Base-by-base conservation (phyloP, 2,797 vertebrate genomes). In the Lepidocolaptes lacrymiger region DNA sequence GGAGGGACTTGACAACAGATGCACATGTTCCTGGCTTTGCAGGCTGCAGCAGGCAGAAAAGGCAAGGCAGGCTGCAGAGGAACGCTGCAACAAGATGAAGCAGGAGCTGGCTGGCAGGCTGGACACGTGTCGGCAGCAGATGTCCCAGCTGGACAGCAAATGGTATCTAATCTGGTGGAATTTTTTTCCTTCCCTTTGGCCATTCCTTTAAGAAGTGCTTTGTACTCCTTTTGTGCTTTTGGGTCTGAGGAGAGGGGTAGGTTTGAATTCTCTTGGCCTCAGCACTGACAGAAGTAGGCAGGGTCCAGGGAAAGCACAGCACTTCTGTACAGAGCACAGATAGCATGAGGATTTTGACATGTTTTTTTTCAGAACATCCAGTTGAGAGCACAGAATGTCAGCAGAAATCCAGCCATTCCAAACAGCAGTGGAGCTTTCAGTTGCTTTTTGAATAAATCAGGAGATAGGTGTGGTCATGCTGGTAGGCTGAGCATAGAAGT, bases 41-140 rank as follows among this genome's bases (percentile, higher is more conserved):
- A 99, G 99, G 94, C 93, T 99, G 39, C 98, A 99, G 93, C 98
- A 97, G 39, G 98, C 99, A 0, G 99, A 99, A 91, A 96, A 79
- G 43, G 98, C 98, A 14, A 96, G 97, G 78, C 98, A 97, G 89
- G 97, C 97, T 28, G 98, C 97, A 0, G 98, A 99, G 92, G 98
- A 98, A 51, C 97, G 97, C 7, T 99, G 99, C 97, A 98, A 74
- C 87, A 98, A 97, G 89, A 97, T 99, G 97, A 98, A 98, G 92
- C 97, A 96, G 36, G 99, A 99, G 93, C 98, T 99, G 78, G 97
- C 98, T 14, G 97, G 97, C 54, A 98, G 96, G 90, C 98, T 98
- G 5, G 95, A 98, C 9, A 91, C 88, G 5, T 95, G 99, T 85
- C 98, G 98, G 96, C 98, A 98, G 63, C 99, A 99, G 48, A 98